These are phyloP conservation scores for Amphipoea lucens DNA, from an alignment of 2,888 invertebrate species.

Conservation along the genomic window DNA sequence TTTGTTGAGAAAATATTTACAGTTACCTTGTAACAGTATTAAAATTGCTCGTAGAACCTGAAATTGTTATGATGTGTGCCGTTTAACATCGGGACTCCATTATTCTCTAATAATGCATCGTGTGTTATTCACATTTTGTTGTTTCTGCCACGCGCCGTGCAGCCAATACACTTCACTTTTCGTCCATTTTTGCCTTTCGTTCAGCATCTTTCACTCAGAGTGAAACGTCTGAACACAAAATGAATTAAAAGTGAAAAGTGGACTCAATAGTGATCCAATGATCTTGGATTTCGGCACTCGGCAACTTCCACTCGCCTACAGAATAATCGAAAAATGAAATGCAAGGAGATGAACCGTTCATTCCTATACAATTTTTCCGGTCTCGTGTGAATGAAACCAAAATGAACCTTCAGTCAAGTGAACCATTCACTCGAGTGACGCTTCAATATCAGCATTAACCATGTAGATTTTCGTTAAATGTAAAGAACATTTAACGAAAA, in stretches of 20 bases:
- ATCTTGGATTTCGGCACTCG: background rate
- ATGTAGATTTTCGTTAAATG: too few relatives aligned
- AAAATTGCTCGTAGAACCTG: conserved; percentile 44
- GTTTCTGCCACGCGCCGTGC: background rate
- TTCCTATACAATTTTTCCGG: background rate
- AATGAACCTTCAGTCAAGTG: background rate
- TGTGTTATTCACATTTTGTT: background rate
- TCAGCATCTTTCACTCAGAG: too few relatives aligned
- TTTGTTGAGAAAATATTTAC: conserved; percentile 55
- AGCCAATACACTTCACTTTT: background rate
- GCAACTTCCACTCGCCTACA: background rate
- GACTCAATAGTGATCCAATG: background rate
- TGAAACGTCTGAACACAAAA: background rate
- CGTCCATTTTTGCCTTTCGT: background rate
- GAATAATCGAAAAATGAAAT: background rate
- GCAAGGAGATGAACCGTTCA: background rate
- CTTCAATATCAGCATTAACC: background rate
- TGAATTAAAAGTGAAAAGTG: background rate
- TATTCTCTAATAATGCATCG: background rate
- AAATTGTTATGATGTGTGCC: conserved; percentile 36
- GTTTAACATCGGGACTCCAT: conserved; percentile 4
- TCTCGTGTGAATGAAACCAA: background rate
- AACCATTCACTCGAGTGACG: background rate
- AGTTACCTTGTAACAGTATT: conserved; percentile 51
- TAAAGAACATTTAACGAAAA: background rate